A percentile compares a stretch with the other conserved stretches of the same genome.
phyloP scores from a whole-genome alignment of 2,888 invertebrate species.

The Polyommatus icarus region DNA sequence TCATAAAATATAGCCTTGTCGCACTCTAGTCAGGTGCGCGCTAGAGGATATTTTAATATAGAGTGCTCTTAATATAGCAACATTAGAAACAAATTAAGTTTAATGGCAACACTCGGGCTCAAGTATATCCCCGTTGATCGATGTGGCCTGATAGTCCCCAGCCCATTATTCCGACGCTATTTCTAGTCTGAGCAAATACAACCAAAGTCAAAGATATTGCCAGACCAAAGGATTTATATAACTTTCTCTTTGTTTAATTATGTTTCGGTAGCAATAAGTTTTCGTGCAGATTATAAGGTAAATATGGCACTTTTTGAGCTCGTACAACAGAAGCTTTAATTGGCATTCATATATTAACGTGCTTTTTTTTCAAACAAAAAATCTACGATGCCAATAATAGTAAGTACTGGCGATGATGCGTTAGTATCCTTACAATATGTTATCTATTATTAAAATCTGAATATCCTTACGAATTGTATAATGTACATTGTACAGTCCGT shows the following conservation, averaged over 20 bases:
- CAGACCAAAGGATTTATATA: constrained; percentile 10
- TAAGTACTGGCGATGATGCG: too few relatives aligned
- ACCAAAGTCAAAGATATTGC: background rate
- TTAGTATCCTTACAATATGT: too few relatives aligned
- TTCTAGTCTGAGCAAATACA: background rate
- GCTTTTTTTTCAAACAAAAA: too few relatives aligned
- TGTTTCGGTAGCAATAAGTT: background rate
- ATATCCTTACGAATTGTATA: too few relatives aligned
- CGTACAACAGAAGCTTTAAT: background rate
- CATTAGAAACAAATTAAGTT: constrained; percentile 13
- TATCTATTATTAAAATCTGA: too few relatives aligned
- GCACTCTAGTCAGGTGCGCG: too few relatives aligned
- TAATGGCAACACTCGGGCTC: constrained; percentile 31
- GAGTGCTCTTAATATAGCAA: background rate
- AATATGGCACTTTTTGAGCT: background rate
- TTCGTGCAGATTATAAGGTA: background rate
- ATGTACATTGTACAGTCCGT: too few relatives aligned
- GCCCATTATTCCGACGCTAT: constrained; percentile 51
- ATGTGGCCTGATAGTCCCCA: constrained; percentile 48
- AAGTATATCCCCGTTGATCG: constrained; percentile 52
- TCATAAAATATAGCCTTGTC: too few relatives aligned
- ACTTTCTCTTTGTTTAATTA: constrained; percentile 2
- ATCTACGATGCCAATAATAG: too few relatives aligned
- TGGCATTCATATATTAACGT: too few relatives aligned
- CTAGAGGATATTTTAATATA: too few relatives aligned